Base-by-base conservation (phyloP, 2,797 vertebrate species). In the Carapus acus region DNA sequence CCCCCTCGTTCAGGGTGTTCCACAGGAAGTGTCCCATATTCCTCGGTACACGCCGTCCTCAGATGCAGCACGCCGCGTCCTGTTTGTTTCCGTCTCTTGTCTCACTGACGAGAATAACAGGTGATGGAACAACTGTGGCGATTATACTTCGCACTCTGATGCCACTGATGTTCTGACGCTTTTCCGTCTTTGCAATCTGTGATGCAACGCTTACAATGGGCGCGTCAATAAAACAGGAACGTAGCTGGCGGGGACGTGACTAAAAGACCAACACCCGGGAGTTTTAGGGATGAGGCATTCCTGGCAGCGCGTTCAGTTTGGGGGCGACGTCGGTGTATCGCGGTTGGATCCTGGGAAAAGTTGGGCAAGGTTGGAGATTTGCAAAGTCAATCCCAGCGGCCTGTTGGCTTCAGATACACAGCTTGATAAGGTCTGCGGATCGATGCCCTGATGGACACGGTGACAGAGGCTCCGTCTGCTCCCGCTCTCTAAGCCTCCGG, bases 161-260 rank as follows among this genome's bases (percentile, higher is more conserved):
- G 69, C 58, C 5, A 56, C 69, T 83, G 79, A 83, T 78, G 71
- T 80, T 58, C 54, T 42, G 46, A 14, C 54, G 20, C 39, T 58
- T 66, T 53, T 31, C 71, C n/a, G 67, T 85, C 82, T 77, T 62
- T 78, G 62, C 83, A 70, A 86, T 83, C 58, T 71, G 69, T 85
- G 79, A 84, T 81, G 84, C 80, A 86, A 84, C 62, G 55, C 65
- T 81, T 80, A 54, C 83, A 80, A 69, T 59, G 74, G 69, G 72
- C 62, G 55, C 77, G 76, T 84, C 67, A 74, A 84, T 80, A 75
- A 83, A 77, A 77, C 63, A 83, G 73, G 50, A 62, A 58, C 67
- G 58, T 37, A 47, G 71, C 46, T 27, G 43, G 69, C 68, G 34
- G 43, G 60, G 71, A 76, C 54, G 71, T 65, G 14, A 58, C 62